Evolutionary conservation across 2,113 vertebrate genomes (phyloP), one percentile per base, ranked within the genome.

Genomic region (Anoura caudifer): DNA sequence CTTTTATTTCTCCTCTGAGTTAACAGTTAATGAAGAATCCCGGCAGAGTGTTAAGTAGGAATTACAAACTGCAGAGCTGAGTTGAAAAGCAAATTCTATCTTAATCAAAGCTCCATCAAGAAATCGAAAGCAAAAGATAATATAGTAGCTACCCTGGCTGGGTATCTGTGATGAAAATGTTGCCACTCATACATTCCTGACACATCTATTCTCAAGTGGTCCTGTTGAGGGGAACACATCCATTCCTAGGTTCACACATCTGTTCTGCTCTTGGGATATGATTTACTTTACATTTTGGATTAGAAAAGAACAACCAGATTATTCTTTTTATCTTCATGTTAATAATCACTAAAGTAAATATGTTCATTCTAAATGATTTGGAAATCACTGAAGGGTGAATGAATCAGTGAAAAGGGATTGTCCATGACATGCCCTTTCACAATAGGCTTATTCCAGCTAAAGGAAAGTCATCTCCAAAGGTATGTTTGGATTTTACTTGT

Each of bases 11-110:
- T 96, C 81, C 59, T 91, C 61, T 91, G 59, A n/a, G 65, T 94
- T 97, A 94, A 69, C 38, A 90, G 65, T 87, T 96, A 96, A 96
- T 96, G 87, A 91, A 95, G 88, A 92, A 82, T 91, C 31, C 70
- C 72, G 88, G 41, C 45, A 91, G 70, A 92, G 67, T 82, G 59
- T 52, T 94, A 90, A 94, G 84, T 38, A 90, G 70, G 38, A 95
- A 95, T 96, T 96, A 92, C 22, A 6, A 97, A 45, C 80, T 87
- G 54, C 19, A 91, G 81, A 41, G 9, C 45, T 90, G 22, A 80
- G 63, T 63, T 86, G 65, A 70, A 95, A 95, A 90, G 80, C 41
- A 90, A 96, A 80, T 90, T 73, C 69, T 95, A 4, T 80, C 90
- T 96, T 90, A 84, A 87, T 96, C 87, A 96, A 97, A 96, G 77